Percentiles rank a stretch among this genome's conserved stretches.
phyloP scores from a whole-genome alignment of 2,113 vertebrate genomes.

The Phasianus colchicus region DNA sequence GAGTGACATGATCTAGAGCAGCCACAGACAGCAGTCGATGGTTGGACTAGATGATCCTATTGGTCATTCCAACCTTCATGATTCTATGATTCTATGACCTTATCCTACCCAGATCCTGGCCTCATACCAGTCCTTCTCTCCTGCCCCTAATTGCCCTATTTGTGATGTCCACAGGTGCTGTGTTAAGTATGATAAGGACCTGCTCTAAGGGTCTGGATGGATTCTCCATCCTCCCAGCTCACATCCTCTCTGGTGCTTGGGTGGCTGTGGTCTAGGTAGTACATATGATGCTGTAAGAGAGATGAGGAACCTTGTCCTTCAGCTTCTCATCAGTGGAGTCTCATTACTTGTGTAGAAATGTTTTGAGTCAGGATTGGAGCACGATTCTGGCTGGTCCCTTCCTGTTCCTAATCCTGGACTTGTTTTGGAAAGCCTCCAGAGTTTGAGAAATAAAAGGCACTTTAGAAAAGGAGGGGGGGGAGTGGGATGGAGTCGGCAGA shows the following conservation, averaged over 20 bases:
- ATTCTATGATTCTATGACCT: neutral
- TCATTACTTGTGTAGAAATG: neutral
- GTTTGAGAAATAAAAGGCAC: neutral
- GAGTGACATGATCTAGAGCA: too few species aligned
- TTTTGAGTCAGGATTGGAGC: neutral
- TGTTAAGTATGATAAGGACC: neutral
- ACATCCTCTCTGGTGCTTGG: neutral
- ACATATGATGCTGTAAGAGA: neutral
- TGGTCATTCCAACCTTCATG: too few species aligned
- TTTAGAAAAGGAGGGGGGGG: neutral
- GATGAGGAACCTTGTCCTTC: neutral
- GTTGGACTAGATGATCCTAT: too few species aligned
- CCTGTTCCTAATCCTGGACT: neutral
- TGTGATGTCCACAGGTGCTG: neutral
- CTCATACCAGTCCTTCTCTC: neutral
- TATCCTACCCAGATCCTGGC: neutral
- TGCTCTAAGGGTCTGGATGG: neutral
- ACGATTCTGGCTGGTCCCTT: neutral
- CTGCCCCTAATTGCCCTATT: neutral
- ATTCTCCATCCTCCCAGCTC: neutral
- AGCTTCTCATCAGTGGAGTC: neutral
- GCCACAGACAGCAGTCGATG: too few species aligned
- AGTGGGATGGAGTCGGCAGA: neutral
- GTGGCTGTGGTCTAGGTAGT: neutral
- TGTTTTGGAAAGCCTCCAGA: conserved; percentile 36